Conservation (phyloP, 2,113 vertebrate species). For the Gadus chalcogrammus region DNA sequence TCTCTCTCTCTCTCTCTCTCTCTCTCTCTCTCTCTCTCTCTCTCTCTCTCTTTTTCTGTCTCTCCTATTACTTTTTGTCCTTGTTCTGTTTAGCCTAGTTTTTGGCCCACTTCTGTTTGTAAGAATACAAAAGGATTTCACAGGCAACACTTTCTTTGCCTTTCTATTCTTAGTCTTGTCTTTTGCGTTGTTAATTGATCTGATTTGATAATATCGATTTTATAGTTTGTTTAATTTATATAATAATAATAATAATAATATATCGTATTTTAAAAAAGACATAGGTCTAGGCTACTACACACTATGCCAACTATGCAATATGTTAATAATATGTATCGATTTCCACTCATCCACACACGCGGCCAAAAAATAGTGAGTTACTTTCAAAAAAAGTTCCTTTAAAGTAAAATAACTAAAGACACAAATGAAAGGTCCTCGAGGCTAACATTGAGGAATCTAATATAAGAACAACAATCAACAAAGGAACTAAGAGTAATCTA, state of each 20-base stretch:
- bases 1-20: not conserved
- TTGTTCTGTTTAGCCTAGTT: slow-evolving; percentile 70
- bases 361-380: not conserved
- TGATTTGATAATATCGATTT: too few species aligned
- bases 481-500: not conserved
- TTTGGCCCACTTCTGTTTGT: slow-evolving; percentile 64
- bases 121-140: slow-evolving; percentile 18
- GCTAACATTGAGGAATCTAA: too few species aligned
- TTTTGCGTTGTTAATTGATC: too few species aligned
- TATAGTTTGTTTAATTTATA: too few species aligned
- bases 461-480: too few species aligned
- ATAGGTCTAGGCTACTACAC: too few species aligned
- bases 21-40: not conserved
- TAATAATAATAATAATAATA: too few species aligned
- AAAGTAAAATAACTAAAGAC: not conserved
- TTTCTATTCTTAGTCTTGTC: too few species aligned
- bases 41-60: not conserved
- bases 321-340: too few species aligned
- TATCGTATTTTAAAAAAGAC: too few species aligned
- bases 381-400: not conserved
- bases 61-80: slow-evolving; percentile 40
- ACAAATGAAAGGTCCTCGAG: not conserved
- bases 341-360: too few species aligned
- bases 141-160: not conserved
- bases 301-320: too few species aligned